These are phyloP conservation scores for Podarcis muralis DNA, from an alignment of 2,113 vertebrate species.

Conservation along the genomic window DNA sequence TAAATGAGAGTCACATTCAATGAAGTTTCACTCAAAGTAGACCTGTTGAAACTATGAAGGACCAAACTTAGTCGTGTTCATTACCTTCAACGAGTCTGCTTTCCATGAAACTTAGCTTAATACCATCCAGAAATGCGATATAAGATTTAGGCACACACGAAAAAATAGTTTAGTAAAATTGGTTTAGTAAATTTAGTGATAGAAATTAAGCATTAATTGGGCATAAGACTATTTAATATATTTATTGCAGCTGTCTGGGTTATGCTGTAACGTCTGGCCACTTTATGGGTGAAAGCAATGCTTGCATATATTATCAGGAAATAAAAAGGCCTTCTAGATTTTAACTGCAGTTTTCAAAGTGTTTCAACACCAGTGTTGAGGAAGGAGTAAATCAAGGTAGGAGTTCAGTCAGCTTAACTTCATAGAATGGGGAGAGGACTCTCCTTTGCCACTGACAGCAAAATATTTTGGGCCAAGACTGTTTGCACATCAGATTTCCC, in stretches of 20 bases:
- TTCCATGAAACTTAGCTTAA: no score
- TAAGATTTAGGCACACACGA: not conserved
- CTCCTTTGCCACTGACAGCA: no score
- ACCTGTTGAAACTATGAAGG: no score
- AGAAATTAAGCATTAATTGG: not conserved
- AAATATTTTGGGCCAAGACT: no score
- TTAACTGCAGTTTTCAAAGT: not conserved
- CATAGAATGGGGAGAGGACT: no score
- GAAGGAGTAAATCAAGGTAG: no score
- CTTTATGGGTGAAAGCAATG: not conserved
- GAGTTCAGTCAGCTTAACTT: no score
- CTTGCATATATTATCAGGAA: not conserved
- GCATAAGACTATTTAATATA: not conserved
- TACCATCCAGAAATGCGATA: not conserved
- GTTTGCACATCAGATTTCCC: no score
- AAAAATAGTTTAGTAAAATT: not conserved
- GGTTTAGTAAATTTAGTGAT: not conserved
- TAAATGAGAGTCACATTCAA: no score
- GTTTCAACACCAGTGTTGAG: not conserved
- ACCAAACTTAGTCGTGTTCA: no score
- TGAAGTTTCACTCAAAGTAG: no score
- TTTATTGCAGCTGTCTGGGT: not conserved
- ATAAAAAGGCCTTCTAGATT: not conserved
- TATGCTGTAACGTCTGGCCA: not conserved
- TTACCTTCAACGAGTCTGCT: no score